Conservation (phyloP, 2,888 invertebrate species). For the Trissoscelio sp. region DNA sequence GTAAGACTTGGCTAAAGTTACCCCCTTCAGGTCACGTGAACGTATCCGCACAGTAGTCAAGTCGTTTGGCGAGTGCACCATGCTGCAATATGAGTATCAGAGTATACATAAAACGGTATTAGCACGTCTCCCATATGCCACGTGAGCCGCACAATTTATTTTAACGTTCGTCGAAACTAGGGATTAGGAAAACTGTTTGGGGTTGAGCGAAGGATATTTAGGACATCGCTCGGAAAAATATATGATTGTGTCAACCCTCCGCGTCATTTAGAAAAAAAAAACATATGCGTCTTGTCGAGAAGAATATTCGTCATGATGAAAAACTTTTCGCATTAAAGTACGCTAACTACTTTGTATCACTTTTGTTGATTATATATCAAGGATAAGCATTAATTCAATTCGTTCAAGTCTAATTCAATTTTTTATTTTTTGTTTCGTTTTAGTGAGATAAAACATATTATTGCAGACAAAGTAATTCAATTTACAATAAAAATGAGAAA, state of each 20-base stretch:
- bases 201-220: conserved; percentile 54
- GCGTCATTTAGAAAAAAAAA: conserved; percentile 44
- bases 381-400: conserved; percentile 52
- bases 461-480: too few species aligned
- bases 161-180: conserved; percentile 62
- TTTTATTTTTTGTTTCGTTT: conserved; percentile 6
- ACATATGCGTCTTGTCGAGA: conserved; percentile 48
- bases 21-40: conserved; percentile 47
- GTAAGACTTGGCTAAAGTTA: conserved; percentile 43
- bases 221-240: conserved; percentile 55
- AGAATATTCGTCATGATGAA: conserved; percentile 32
- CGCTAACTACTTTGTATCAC: conserved; percentile 47
- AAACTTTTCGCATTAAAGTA: conserved; percentile 61
- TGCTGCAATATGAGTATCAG: conserved; percentile 80
- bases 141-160: conserved; percentile 73
- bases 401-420: conserved; percentile 1
- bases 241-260: conserved; percentile 53
- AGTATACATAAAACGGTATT: conserved; percentile 80
- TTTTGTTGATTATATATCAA: conserved; percentile 13
- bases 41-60: conserved; percentile 20
- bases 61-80: conserved; percentile 70
- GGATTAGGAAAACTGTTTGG: conserved; percentile 58
- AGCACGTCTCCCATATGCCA: conserved; percentile 79
- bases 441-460: too few species aligned
- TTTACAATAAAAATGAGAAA: too few species aligned